Evolutionary conservation across 2,113 vertebrate species (phyloP).

Genomic region (Octodon degus): DNA sequence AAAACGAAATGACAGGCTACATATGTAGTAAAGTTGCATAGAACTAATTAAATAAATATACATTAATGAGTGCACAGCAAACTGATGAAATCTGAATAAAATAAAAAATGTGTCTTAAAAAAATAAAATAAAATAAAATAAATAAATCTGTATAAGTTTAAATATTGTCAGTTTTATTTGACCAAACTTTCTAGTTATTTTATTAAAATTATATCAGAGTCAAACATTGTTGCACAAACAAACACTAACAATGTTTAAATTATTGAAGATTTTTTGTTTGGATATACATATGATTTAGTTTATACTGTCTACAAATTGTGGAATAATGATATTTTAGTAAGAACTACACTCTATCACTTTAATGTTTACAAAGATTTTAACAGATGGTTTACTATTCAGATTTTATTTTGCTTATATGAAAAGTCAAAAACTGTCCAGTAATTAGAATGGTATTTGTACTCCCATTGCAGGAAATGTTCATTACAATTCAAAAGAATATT

Average conservation of each 20-base stretch:
- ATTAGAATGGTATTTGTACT: not conserved
- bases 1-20: constrained; percentile 1
- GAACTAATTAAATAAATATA: not conserved
- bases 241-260: not conserved
- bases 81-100: not conserved
- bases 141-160: too few relatives aligned
- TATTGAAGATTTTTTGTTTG: not conserved
- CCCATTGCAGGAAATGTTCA: too few relatives aligned
- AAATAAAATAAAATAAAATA: too few relatives aligned
- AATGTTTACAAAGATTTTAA: not conserved
- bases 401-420: not conserved
- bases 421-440: not conserved
- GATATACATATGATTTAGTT: not conserved
- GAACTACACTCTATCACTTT: not conserved
- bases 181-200: not conserved
- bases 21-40: not conserved
- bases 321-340: not conserved
- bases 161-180: not conserved
- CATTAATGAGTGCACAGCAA: not conserved
- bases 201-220: not conserved
- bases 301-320: not conserved
- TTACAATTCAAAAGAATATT: not conserved
- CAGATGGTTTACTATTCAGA: not conserved
- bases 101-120: not conserved
- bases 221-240: not conserved